These are phyloP conservation scores for Drosophila ambigua DNA, from an alignment of 1,140 invertebrate genomes.

Conservation along the genomic window DNA sequence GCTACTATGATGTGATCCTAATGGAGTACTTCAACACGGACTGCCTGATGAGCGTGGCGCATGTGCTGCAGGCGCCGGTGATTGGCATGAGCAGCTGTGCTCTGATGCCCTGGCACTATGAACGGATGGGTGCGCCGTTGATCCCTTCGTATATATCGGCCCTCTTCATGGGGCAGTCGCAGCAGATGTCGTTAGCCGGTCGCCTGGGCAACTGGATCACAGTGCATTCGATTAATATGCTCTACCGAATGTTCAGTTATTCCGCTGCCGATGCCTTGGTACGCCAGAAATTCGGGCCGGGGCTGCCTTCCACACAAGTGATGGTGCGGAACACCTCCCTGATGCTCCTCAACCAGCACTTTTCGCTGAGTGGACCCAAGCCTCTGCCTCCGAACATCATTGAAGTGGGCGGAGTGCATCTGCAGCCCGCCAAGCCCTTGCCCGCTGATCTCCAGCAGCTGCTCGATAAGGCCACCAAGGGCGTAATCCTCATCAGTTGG, in stretches of 20 bases:
- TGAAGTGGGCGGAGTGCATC: slow-evolving; percentile 88
- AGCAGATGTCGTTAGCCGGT: slow-evolving; percentile 85
- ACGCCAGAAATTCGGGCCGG: slow-evolving; percentile 80
- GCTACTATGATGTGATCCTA: slow-evolving; percentile 88
- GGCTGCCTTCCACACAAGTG: slow-evolving; percentile 86
- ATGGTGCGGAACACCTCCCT: slow-evolving; percentile 86
- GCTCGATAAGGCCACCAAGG: slow-evolving; percentile 87
- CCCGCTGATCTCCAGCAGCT: slow-evolving; percentile 87
- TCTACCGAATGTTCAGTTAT: slow-evolving; percentile 51
- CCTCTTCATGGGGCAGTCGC: slow-evolving; percentile 85
- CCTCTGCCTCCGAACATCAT: slow-evolving; percentile 87
- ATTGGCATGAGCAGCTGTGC: slow-evolving; percentile 86
- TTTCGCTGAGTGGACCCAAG: slow-evolving; percentile 85
- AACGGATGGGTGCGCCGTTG: slow-evolving; percentile 85
- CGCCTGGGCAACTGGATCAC: slow-evolving; percentile 83
- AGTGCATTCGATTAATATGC: slow-evolving; percentile 59
- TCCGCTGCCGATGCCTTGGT: slow-evolving; percentile 57
- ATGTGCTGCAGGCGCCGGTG: slow-evolving; percentile 86
- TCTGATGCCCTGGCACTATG: slow-evolving; percentile 86
- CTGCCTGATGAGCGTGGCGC: slow-evolving; percentile 87
- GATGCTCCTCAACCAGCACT: slow-evolving; percentile 87
- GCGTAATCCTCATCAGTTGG: slow-evolving; percentile 89
- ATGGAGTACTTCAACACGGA: slow-evolving; percentile 89
- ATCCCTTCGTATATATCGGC: slow-evolving; percentile 86
- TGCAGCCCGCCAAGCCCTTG: slow-evolving; percentile 85